Conservation (phyloP, 1,140 invertebrate genomes). For the Plutomurus gul region DNA sequence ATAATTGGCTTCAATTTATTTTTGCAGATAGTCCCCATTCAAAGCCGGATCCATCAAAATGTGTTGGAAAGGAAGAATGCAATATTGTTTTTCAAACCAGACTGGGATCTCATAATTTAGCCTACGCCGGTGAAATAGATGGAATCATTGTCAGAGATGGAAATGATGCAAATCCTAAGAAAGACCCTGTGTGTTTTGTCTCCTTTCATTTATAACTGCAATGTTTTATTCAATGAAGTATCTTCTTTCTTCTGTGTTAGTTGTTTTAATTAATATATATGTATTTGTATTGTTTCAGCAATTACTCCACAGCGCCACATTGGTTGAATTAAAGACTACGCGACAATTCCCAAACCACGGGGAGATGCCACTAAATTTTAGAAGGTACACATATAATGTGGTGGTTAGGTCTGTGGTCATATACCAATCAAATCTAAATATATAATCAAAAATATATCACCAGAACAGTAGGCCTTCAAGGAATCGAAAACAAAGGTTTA, state of each 20-base stretch:
- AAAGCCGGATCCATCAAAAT: constrained; percentile 32
- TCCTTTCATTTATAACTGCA: too few species aligned
- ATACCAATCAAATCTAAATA: too few species aligned
- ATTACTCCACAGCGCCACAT: constrained; percentile 9
- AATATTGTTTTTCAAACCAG: constrained; percentile 49
- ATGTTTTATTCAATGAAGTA: too few species aligned
- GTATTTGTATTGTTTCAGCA: too few species aligned
- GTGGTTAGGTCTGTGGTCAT: too few species aligned
- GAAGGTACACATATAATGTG: constrained; percentile 37
- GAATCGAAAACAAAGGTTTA: too few species aligned
- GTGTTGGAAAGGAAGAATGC: constrained; percentile 39
- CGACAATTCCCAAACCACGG: constrained; percentile 26
- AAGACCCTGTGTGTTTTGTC: too few species aligned
- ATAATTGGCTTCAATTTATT: background rate
- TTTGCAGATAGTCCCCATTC: constrained; percentile 40
- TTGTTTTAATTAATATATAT: too few species aligned
- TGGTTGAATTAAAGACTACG: constrained; percentile 52
- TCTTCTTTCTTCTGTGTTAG: too few species aligned
- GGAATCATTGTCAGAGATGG: constrained; percentile 42
- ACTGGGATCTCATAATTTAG: constrained; percentile 42
- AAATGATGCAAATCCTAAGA: constrained; percentile 42
- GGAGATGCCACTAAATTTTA: constrained; percentile 45
- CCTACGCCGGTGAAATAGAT: constrained; percentile 51
- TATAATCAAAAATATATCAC: too few species aligned
- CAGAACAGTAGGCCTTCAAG: too few species aligned